Evolutionary conservation across 2,888 invertebrate species (phyloP).

Genomic region (Apantesis nais): DNA sequence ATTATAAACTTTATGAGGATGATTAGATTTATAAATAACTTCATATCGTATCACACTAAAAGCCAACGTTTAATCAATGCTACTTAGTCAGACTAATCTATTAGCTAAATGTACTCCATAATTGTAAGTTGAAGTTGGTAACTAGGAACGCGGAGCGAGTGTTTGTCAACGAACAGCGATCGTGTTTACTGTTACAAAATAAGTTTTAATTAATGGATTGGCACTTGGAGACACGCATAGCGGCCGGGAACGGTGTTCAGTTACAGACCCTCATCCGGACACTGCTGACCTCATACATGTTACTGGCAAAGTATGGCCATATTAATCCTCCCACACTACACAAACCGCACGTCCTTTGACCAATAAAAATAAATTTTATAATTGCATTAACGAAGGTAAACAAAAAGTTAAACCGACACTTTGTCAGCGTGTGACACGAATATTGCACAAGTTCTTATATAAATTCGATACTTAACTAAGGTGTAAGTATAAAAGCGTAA

Average conservation of each 20-base stretch:
- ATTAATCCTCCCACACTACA: slow-evolving; percentile 37
- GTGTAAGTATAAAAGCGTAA: slow-evolving; percentile 66
- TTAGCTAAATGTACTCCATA: slow-evolving; percentile 68
- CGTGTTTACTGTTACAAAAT: slow-evolving; percentile 76
- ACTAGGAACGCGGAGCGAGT: slow-evolving; percentile 64
- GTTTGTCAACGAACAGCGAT: slow-evolving; percentile 68
- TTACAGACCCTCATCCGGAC: slow-evolving; percentile 66
- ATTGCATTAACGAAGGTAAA: slow-evolving; percentile 35
- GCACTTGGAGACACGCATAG: slow-evolving; percentile 78
- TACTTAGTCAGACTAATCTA: slow-evolving; percentile 63
- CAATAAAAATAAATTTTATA: slow-evolving; percentile 39
- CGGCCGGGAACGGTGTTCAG: slow-evolving; percentile 67
- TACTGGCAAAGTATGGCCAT: slow-evolving; percentile 40
- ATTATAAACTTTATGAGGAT: slow-evolving; percentile 9
- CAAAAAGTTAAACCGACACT: slow-evolving; percentile 31
- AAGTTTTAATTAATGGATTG: slow-evolving; percentile 86
- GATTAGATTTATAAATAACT: slow-evolving; percentile 16
- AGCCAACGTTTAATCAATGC: slow-evolving; percentile 51
- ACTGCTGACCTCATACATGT: slow-evolving; percentile 49
- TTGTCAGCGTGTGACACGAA: slow-evolving; percentile 43
- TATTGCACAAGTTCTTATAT: slow-evolving; percentile 56
- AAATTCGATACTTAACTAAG: slow-evolving; percentile 57
- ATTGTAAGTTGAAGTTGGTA: slow-evolving; percentile 68
- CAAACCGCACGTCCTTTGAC: slow-evolving; percentile 31
- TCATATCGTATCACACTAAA: slow-evolving; percentile 11